A percentile compares a stretch with the other conserved stretches of the same genome.
phyloP scores from a whole-genome alignment of 2,888 invertebrate species.

The Cephus pulcher region DNA sequence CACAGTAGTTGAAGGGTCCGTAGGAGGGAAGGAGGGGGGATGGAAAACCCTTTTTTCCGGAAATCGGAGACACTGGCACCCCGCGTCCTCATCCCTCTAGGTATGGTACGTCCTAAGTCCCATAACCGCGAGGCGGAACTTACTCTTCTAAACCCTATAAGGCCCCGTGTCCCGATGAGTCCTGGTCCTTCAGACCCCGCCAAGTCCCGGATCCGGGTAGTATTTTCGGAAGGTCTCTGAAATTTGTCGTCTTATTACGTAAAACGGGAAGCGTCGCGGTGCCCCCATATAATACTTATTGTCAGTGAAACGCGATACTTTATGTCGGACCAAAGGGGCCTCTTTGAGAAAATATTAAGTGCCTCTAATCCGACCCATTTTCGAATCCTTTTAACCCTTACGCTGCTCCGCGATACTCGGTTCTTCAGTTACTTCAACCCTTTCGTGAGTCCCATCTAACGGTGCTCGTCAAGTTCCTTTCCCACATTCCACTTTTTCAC shows the following conservation, averaged over 20 bases:
- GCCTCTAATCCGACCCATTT: slow-evolving; percentile 57
- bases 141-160: background rate
- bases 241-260: slow-evolving; percentile 14
- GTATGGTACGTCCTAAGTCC: background rate
- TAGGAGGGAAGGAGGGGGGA: slow-evolving; percentile 24
- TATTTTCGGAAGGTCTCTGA: background rate
- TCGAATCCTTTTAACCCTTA: slow-evolving; percentile 23
- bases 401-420: background rate
- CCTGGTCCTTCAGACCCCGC: background rate
- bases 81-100: background rate
- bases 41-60: slow-evolving; percentile 44
- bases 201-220: background rate
- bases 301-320: slow-evolving; percentile 56
- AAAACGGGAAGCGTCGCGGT: slow-evolving; percentile 6
- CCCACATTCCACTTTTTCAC: slow-evolving; percentile 60
- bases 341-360: slow-evolving; percentile 53
- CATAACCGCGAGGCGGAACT: background rate
- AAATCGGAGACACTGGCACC: slow-evolving; percentile 21
- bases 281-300: slow-evolving; percentile 18
- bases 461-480: slow-evolving; percentile 43
- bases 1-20: slow-evolving; percentile 40
- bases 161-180: background rate
- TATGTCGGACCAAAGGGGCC: slow-evolving; percentile 45
- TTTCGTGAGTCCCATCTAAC: slow-evolving; percentile 37
- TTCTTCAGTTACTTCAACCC: slow-evolving; percentile 49